Percentiles rank a stretch among this genome's conserved stretches.
phyloP scores from a whole-genome alignment of 2,888 invertebrate species.

The Drosophila subsilvestris region DNA sequence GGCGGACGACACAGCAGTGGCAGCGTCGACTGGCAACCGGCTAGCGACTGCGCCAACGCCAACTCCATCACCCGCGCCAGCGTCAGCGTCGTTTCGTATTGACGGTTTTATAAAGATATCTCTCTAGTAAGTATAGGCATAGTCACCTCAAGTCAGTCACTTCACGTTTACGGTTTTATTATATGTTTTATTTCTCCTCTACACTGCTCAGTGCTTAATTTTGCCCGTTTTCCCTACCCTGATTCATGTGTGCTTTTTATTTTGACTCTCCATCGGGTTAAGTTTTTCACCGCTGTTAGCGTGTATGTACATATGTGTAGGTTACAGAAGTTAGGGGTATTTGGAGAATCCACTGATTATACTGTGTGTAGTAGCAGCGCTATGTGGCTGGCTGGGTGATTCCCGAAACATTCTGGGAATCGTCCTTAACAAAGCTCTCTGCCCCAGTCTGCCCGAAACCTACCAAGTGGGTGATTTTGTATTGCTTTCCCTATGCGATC shows the following conservation, averaged over 20 bases:
- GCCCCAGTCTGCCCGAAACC: too few species aligned
- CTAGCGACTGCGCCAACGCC: background rate
- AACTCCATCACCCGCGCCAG: background rate
- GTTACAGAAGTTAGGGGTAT: background rate
- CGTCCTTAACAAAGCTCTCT: background rate
- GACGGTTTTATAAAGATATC: constrained; percentile 55
- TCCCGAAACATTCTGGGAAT: background rate
- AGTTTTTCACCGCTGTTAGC: constrained; percentile 11
- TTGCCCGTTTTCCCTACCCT: constrained; percentile 29
- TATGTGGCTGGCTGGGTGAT: background rate
- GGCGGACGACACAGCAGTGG: background rate
- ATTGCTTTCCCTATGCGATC: too few species aligned
- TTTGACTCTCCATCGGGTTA: constrained; percentile 18
- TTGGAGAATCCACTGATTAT: background rate
- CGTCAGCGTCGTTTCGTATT: constrained; percentile 37
- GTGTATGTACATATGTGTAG: constrained; percentile 7
- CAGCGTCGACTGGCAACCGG: background rate
- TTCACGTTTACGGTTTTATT: constrained; percentile 31
- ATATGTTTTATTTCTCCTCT: background rate
- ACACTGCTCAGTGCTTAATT: background rate
- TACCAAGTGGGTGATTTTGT: too few species aligned
- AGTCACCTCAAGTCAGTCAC: constrained; percentile 36
- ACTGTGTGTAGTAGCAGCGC: background rate
- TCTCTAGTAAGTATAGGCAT: constrained; percentile 45
- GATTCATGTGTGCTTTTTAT: constrained; percentile 14